Base-by-base conservation (phyloP, 1,140 invertebrate genomes). In the Zaprionus kolodkinae region DNA sequence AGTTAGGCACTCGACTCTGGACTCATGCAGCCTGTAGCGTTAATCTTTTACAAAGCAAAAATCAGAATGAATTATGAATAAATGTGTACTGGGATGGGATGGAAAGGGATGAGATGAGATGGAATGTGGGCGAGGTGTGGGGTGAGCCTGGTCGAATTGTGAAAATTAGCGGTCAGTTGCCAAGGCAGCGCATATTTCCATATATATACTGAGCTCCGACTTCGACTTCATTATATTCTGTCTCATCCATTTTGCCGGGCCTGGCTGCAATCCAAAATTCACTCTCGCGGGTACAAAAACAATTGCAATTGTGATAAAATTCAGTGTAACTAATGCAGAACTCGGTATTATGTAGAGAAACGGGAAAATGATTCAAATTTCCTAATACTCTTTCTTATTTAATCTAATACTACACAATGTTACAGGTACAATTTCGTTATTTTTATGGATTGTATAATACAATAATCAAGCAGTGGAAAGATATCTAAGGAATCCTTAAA, bases 291-390 rank as follows among this genome's bases (percentile, higher is more conserved):
- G 30, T n/a, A n/a, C 3, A 74, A 54, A 85, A 89, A 89, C 81
- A 90, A 89, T 89, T 81, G 86, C 85, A 89, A 89, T 89, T 89
- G 85, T 89, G 81, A 89, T 85, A 89, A 89, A 89, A 89, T 89
- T 89, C 81, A 89, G 85, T 81, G 86, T 15, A 45, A 45, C n/a
- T 45, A 89, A 89, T 89, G 85, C 85, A 9, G 86, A 89, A 2
- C 21, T 21, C 1, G 21, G 21, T 21, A 21, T 2, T 21, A 2
- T 21, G 21, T 21, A 21, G 1, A 21, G 21, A 2, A 21, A 1
- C 21, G 2, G 2, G 21, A 79, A 85, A 85, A 88, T 88, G 6
- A 35, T 74, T 64, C 68, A 61, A 61, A 75, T 66, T 78, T 33
- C n/a, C 17, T 15, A 27, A 69, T 80, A 84, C 74, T 38, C 72